A percentile compares a stretch with the other conserved stretches of the same genome.
Evolutionary conservation across 2,888 invertebrate genomes (phyloP).

Genomic region (Morpho achilles): DNA sequence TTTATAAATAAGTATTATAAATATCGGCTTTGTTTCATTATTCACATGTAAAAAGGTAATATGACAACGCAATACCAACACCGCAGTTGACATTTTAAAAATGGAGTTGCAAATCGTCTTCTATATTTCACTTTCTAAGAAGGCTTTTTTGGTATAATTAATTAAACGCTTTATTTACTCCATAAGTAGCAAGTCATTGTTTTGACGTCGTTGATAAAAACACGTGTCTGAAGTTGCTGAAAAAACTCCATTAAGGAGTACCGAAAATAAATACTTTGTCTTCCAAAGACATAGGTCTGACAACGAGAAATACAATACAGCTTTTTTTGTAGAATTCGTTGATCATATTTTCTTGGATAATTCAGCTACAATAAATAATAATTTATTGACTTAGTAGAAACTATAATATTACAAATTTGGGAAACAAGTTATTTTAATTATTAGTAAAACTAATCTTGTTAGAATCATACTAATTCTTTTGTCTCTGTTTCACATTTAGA

Average conservation of each 20-base stretch:
- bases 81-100: too few relatives aligned
- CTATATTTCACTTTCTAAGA: conserved; percentile 12
- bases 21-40: too few relatives aligned
- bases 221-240: conserved; percentile 6
- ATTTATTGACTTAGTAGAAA: too few relatives aligned
- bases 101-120: too few relatives aligned
- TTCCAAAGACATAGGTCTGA: not conserved
- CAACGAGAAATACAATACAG: conserved; percentile 2
- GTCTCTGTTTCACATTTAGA: too few relatives aligned
- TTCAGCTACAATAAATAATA: not conserved
- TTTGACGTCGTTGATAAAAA: conserved; percentile 12
- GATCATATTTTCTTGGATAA: conserved; percentile 4
- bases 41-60: too few relatives aligned
- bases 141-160: conserved; percentile 6
- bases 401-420: too few relatives aligned
- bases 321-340: conserved; percentile 2
- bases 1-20: too few relatives aligned
- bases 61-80: too few relatives aligned
- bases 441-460: too few relatives aligned
- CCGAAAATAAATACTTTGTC: conserved; percentile 10
- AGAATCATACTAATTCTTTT: too few relatives aligned
- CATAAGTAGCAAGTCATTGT: conserved; percentile 14
- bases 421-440: too few relatives aligned
- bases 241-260: conserved; percentile 6
- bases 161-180: conserved; percentile 10